Conservation (phyloP, 1,140 invertebrate species). For the Thalassaphorura encarpata region DNA sequence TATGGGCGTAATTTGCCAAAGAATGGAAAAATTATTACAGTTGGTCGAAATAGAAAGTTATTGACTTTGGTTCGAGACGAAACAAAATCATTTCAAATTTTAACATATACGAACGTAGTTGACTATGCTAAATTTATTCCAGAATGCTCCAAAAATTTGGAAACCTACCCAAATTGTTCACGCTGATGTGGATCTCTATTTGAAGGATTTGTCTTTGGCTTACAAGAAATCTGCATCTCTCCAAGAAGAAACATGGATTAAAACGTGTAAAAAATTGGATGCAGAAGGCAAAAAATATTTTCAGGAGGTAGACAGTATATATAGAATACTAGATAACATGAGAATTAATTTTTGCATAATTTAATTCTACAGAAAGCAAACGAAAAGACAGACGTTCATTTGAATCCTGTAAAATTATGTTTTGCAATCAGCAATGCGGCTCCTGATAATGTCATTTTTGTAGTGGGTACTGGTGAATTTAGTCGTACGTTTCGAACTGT, state of each 20-base stretch:
- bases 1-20: not conserved
- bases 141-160: not conserved
- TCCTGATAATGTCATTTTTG: no score
- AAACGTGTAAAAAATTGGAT: not conserved
- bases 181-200: not conserved
- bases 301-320: no score
- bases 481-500: not conserved
- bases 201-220: not conserved
- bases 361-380: not conserved
- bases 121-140: not conserved
- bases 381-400: not conserved
- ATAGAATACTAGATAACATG: not conserved
- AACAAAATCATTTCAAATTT: not conserved
- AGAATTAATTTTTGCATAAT: not conserved
- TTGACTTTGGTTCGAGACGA: not conserved
- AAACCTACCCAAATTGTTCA: not conserved
- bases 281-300: not conserved
- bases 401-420: not conserved
- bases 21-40: not conserved
- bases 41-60: not conserved
- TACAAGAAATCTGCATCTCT: not conserved
- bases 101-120: not conserved
- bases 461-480: no score
- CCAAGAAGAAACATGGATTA: not conserved
- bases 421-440: not conserved